Evolutionary conservation across 2,113 vertebrate species (phyloP), one percentile per base, ranked within the genome.

Genomic region (Petaurus breviceps): DNA sequence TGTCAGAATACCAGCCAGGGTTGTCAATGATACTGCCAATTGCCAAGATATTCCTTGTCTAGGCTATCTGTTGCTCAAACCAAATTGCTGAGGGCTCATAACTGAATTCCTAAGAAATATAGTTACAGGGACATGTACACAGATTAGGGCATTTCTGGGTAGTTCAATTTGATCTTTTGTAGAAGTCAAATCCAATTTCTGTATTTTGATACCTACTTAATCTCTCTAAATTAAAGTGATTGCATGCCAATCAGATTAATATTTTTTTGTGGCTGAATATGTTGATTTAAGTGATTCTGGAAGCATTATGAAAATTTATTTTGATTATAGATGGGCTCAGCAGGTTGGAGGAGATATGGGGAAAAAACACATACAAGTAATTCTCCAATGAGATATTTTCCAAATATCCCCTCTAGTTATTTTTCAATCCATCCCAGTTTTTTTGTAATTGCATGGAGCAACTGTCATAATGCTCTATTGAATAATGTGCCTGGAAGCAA

Each of bases 381-480:
- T 61, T 50, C 10, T 96, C 51, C 90, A 90, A 55, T 89, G 5
- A 91, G 51, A 54, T 54, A 54, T 7, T 53, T 28, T 95, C 93
- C 54, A 89, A 97, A 94, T 4, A 90, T 23, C 89, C 55, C 12
- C 46, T 91, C 31, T 92, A 61, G 31, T 52, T 19, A 51, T 89
- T 93, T 97, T 94, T 91, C 0, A 94, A 8, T 94, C 96, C 53
- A 55, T 95, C 25, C 8, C 31, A n/a, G 51, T 94, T 94, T 4
- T 92, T n/a, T 31, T 92, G 37, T 47, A 25, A 0, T 46, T 92
- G 4, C 12, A 52, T 90, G 77, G 92, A 94, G 8, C 31, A n/a
- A 19, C 95, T 96, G 94, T 95, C 90, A 95, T 96, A 84, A 52
- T 91, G 46, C 8, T 93, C 89, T 92, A 95, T 37, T 61, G 89